Percentiles rank a stretch among this genome's conserved stretches.
phyloP scores from a whole-genome alignment of 1,140 invertebrate species.

The Vanessa tameamea region DNA sequence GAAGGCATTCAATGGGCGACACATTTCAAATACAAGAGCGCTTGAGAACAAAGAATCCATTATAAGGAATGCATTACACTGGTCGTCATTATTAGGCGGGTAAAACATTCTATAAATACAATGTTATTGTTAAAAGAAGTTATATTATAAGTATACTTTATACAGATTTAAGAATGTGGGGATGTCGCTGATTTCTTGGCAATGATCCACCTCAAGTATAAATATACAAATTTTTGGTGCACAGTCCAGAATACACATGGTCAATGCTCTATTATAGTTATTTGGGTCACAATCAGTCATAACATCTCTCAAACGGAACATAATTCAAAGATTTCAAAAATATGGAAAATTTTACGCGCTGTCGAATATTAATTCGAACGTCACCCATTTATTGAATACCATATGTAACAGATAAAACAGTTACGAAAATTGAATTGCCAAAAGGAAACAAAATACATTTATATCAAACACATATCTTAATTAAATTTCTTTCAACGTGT shows the following conservation, averaged over 20 bases:
- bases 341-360: not conserved
- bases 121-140: constrained; percentile 47
- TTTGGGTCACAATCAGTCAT: constrained; percentile 50
- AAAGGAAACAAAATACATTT: no score
- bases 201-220: constrained; percentile 71
- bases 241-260: constrained; percentile 71
- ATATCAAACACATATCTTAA: no score
- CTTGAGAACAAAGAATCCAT: not conserved
- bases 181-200: constrained; percentile 77
- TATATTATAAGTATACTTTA: constrained; percentile 43
- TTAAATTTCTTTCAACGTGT: no score
- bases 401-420: no score
- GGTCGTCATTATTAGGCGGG: constrained; percentile 14
- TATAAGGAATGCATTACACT: constrained; percentile 7
- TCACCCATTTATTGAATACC: no score
- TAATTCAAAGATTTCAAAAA: not conserved
- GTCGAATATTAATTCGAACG: not conserved
- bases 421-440: not conserved
- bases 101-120: constrained; percentile 46
- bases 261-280: constrained; percentile 68
- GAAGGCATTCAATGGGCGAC: not conserved
- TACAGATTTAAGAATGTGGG: constrained; percentile 66
- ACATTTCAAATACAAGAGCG: not conserved
- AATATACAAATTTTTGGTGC: constrained; percentile 74
- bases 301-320: constrained; percentile 1